A percentile compares a stretch with the other conserved stretches of the same genome.
phyloP scores from a whole-genome alignment of 1,140 invertebrate species.

The Drosophila tsacasi region DNA sequence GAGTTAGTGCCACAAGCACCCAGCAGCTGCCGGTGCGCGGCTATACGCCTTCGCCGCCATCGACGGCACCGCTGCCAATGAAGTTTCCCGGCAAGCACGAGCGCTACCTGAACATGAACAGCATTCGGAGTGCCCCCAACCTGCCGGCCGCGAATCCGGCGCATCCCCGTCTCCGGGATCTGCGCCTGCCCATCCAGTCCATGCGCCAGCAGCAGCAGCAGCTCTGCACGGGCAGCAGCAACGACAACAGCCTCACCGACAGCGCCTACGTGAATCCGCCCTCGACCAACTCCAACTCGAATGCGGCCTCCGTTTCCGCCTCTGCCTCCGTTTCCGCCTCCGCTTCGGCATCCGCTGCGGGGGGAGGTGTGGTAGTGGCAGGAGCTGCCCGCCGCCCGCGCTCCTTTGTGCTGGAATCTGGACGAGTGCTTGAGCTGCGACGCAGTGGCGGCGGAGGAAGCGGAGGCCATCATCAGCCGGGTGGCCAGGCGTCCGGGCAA shows the following conservation, averaged over 20 bases:
- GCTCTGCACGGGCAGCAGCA: conserved; percentile 84
- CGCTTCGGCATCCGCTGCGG: conserved; percentile 8
- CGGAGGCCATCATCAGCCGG: conserved; percentile 12
- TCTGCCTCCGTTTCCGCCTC: conserved; percentile 35
- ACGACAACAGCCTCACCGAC: conserved; percentile 88
- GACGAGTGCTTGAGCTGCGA: conserved; percentile 85
- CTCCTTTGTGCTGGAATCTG: conserved; percentile 82
- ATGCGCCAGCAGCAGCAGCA: conserved; percentile 69
- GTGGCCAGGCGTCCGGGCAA: conserved; percentile 82
- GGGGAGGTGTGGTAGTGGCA: neutral
- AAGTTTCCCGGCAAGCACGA: conserved; percentile 90
- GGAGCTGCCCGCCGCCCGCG: conserved; percentile 54
- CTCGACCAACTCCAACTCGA: conserved; percentile 72
- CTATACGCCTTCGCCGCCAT: conserved; percentile 91
- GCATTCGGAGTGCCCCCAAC: conserved; percentile 91
- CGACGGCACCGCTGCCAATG: conserved; percentile 91
- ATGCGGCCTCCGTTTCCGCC: conserved; percentile 47
- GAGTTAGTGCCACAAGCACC: conserved; percentile 51
- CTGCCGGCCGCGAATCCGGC: conserved; percentile 89
- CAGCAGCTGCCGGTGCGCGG: conserved; percentile 86
- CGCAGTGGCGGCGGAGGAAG: conserved; percentile 69
- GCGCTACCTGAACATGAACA: conserved; percentile 90
- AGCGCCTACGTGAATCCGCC: conserved; percentile 84
- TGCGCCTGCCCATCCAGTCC: conserved; percentile 88
- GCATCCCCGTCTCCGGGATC: conserved; percentile 89